Conservation (phyloP, 2,888 invertebrate species). For the Plebejus anna region DNA sequence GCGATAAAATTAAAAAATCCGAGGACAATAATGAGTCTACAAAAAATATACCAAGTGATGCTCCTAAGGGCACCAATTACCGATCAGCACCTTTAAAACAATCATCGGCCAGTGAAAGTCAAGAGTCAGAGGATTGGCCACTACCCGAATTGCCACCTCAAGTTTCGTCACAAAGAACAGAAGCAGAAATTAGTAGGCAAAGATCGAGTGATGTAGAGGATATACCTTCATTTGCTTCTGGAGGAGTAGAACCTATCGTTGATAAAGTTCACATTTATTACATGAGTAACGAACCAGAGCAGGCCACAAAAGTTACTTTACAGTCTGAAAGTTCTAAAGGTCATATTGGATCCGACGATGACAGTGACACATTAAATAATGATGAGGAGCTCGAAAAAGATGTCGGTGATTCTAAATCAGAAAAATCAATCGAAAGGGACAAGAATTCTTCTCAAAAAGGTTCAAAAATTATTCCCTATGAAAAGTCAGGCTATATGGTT, state of each 20-base stretch:
- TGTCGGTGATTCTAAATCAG: slow-evolving; percentile 72
- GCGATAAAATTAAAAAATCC: slow-evolving; percentile 55
- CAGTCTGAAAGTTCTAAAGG: slow-evolving; percentile 83
- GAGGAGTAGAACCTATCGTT: slow-evolving; percentile 84
- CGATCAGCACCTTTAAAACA: slow-evolving; percentile 61
- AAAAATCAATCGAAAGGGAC: slow-evolving; percentile 56
- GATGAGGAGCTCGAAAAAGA: slow-evolving; percentile 81
- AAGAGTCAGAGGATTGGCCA: slow-evolving; percentile 88
- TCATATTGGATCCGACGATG: slow-evolving; percentile 83
- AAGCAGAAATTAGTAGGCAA: slow-evolving; percentile 55
- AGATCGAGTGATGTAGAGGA: slow-evolving; percentile 86
- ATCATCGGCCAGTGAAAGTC: slow-evolving; percentile 81
- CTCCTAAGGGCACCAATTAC: slow-evolving; percentile 50
- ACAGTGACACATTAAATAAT: slow-evolving; percentile 84
- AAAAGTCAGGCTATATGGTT: slow-evolving; percentile 74
- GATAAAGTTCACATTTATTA: slow-evolving; percentile 90
- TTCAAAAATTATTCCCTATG: slow-evolving; percentile 67
- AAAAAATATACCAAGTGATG: slow-evolving; percentile 52
- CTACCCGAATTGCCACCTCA: slow-evolving; percentile 85
- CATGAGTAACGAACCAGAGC: slow-evolving; percentile 87
- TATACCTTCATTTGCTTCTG: slow-evolving; percentile 90
- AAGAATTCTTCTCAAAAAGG: slow-evolving; percentile 57
- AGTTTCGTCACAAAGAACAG: slow-evolving; percentile 49
- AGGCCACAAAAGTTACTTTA: slow-evolving; percentile 87
- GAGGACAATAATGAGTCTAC: slow-evolving; percentile 51